These are phyloP conservation scores for Xerus inauris DNA, from an alignment of 2,113 vertebrate genomes.

Conservation along the genomic window DNA sequence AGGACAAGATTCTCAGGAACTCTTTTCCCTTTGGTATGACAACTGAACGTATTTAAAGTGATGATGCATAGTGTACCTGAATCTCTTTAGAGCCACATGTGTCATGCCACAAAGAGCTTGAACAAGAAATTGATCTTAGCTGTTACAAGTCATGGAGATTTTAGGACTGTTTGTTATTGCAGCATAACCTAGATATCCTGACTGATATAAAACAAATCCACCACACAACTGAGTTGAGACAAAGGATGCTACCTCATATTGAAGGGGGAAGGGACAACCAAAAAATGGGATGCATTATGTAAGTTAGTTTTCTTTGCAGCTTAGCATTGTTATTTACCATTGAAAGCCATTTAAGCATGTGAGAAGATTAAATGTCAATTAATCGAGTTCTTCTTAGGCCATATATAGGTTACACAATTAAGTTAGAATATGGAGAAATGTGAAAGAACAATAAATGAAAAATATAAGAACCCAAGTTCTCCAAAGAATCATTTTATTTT, in stretches of 20 bases:
- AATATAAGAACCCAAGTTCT: background rate
- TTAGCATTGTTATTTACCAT: background rate
- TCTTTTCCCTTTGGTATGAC: background rate
- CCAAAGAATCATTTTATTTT: background rate
- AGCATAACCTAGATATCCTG: background rate
- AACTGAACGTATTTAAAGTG: background rate
- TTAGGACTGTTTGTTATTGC: background rate
- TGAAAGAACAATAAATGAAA: background rate
- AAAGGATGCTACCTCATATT: background rate
- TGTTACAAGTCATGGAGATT: background rate
- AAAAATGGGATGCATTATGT: background rate
- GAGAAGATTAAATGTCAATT: background rate
- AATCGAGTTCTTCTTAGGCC: background rate
- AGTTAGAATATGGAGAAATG: background rate
- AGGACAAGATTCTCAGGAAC: background rate
- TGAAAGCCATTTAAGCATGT: background rate
- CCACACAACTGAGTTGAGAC: background rate
- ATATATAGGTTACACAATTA: background rate
- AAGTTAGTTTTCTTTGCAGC: background rate
- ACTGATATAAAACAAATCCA: background rate
- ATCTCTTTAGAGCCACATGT: background rate
- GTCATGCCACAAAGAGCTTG: background rate
- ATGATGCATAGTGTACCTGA: fast-evolving
- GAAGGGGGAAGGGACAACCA: fast-evolving
- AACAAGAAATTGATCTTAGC: background rate